These are phyloP conservation scores for Thymelicus lineola DNA, from an alignment of 2,888 invertebrate genomes.

Conservation along the genomic window DNA sequence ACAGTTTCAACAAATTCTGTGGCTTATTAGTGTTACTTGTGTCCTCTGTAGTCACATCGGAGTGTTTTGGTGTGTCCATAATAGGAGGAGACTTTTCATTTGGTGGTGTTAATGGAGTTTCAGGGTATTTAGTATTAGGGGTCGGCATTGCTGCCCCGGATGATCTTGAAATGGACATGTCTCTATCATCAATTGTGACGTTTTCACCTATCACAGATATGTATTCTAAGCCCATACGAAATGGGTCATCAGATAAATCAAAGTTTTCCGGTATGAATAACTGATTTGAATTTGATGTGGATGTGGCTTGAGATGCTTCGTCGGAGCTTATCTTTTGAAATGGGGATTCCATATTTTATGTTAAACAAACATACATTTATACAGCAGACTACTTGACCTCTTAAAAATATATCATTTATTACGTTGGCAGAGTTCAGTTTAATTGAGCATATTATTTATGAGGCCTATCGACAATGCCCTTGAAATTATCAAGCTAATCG, in stretches of 20 bases:
- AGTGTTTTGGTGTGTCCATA: conserved; percentile 58
- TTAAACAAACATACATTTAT: conserved; percentile 1
- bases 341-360: conserved; percentile 60
- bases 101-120: conserved; percentile 44
- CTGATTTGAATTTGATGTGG: conserved; percentile 65
- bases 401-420: conserved; percentile 34
- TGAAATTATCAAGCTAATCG: conserved; percentile 80
- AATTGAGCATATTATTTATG: conserved; percentile 42
- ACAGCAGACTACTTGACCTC: conserved; percentile 30
- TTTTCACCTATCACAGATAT: conserved; percentile 74
- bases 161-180: conserved; percentile 51
- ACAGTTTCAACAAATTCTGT: conserved; percentile 62
- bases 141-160: conserved; percentile 28
- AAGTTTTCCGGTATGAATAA: conserved; percentile 64
- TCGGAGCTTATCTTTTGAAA: conserved; percentile 53
- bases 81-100: conserved; percentile 54
- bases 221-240: conserved; percentile 72
- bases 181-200: conserved; percentile 66
- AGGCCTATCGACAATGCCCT: conserved; percentile 60
- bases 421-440: conserved; percentile 34
- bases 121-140: conserved; percentile 43
- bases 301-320: conserved; percentile 49
- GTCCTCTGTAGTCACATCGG: conserved; percentile 39
- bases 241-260: conserved; percentile 72
- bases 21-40: conserved; percentile 46